Evolutionary conservation across 2,113 vertebrate genomes (phyloP), one percentile per base, ranked within the genome.

Genomic region (Alosa alosa): DNA sequence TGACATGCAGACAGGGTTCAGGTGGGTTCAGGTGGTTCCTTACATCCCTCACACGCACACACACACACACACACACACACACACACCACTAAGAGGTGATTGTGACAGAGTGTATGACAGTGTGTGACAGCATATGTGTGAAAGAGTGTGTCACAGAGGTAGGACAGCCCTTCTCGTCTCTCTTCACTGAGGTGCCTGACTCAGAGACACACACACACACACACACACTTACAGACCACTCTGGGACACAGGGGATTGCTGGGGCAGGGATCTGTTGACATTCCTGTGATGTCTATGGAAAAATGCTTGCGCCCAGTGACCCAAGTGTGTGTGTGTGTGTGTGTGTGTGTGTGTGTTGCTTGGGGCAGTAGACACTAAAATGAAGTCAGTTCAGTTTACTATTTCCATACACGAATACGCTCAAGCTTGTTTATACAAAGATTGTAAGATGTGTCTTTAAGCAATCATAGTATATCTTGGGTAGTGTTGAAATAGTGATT

Each of bases 301-400:
- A 78, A 36, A 39, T 39, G 11, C 72, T 78, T 78, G 72, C 31
- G 86, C 41, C 84, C 52, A 78, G 72, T 78, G 72, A 78, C 25
- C 31, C 72, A 78, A 6, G 8, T 39, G 3, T 57, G 31, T 55
- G 45, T 15, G 45, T 6, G 45, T 6, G 39, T 72, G 20, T 17
- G 6, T 6, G 3, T 88, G 85, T 41, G 86, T 85, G 82, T 86
- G 82, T 88, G 68, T 82, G 82, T 84, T 22, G 55, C 55, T 57
- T 57, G 18, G 55, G 55, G 17, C 18, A 22, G 55, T 57, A 17
- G 55, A 6, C 55, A 57, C 55, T 57, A 22, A 57, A 6, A 57
- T 57, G 3, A 57, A 52, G 11, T 52, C 9, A 57, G 18, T 17
- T 57, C 55, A 57, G 17, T 57, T 57, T 20, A 6, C 5, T 57